Evolutionary conservation across 2,113 vertebrate species (phyloP).

Genomic region (Antennarius striatus): DNA sequence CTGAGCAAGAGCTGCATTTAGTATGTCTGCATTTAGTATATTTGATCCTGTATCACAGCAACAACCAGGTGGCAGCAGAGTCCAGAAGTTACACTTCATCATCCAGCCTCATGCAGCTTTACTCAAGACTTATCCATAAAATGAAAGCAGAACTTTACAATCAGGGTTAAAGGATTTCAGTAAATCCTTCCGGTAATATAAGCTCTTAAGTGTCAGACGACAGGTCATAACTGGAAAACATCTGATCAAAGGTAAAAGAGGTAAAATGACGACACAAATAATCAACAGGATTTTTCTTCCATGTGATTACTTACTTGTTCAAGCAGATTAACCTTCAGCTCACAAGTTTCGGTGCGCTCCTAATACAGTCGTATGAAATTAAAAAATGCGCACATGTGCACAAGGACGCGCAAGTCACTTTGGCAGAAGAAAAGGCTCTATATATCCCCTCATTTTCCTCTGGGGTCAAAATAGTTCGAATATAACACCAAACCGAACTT

Average conservation of each 20-base stretch:
- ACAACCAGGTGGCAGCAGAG: conserved; percentile 58
- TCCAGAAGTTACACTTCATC: background rate
- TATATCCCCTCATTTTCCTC: too few species aligned
- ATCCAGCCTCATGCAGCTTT: background rate
- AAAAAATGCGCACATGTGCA: too few species aligned
- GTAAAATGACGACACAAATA: conserved; percentile 3
- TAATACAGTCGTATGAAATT: too few species aligned
- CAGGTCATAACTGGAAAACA: conserved; percentile 14
- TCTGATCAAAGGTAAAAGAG: conserved; percentile 2
- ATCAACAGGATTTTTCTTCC: conserved; percentile 8
- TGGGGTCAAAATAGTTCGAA: too few species aligned
- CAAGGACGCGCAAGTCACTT: too few species aligned
- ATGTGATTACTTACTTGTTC: too few species aligned
- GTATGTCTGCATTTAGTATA: background rate
- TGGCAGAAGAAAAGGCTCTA: too few species aligned
- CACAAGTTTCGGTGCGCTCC: too few species aligned
- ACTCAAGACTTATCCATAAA: background rate
- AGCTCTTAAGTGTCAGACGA: conserved; percentile 3
- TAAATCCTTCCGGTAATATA: conserved; percentile 20
- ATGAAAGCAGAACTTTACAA: conserved; percentile 10
- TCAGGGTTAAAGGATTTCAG: conserved; percentile 5
- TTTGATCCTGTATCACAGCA: background rate
- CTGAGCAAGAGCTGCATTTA: conserved; percentile 8
- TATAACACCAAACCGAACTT: too few species aligned
- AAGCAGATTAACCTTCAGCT: too few species aligned